A percentile compares a stretch with the other conserved stretches of the same genome.
Conservation (phyloP, 64 coral and sea anemone genomes). For the Astreopora myriophthalma region DNA sequence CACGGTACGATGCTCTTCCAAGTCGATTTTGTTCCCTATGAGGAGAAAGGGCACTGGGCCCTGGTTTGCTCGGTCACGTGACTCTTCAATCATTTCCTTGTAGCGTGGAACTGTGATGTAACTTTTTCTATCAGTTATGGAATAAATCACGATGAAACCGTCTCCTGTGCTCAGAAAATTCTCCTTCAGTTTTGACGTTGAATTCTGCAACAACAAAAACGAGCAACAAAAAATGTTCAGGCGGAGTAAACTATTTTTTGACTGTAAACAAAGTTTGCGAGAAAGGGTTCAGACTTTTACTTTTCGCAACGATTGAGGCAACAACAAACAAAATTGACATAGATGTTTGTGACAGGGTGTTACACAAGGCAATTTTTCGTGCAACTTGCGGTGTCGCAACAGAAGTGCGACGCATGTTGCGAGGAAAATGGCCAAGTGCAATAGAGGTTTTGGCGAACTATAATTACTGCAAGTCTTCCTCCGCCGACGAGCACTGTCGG, state of each 20-base stretch:
- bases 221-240: background rate
- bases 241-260: background rate
- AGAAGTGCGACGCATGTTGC: no score
- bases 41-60: slow-evolving; percentile 39
- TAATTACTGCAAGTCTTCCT: no score
- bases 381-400: no score
- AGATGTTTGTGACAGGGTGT: no score
- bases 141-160: slow-evolving; percentile 79
- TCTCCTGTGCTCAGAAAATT: slow-evolving; percentile 67
- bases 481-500: no score
- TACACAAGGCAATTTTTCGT: no score
- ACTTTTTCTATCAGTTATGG: slow-evolving; percentile 57
- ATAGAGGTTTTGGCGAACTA: no score
- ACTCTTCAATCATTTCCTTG: slow-evolving; percentile 64
- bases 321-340: no score
- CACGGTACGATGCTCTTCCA: slow-evolving; percentile 73
- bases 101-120: slow-evolving; percentile 71
- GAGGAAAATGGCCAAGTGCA: no score
- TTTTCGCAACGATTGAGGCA: no score
- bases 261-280: background rate
- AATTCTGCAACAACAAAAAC: slow-evolving; percentile 19
- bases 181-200: slow-evolving; percentile 39
- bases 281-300: no score
- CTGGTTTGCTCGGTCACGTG: slow-evolving; percentile 10
- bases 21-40: slow-evolving; percentile 73